These are phyloP conservation scores for Gavia stellata DNA, from an alignment of 2,113 vertebrate genomes.

Conservation along the genomic window DNA sequence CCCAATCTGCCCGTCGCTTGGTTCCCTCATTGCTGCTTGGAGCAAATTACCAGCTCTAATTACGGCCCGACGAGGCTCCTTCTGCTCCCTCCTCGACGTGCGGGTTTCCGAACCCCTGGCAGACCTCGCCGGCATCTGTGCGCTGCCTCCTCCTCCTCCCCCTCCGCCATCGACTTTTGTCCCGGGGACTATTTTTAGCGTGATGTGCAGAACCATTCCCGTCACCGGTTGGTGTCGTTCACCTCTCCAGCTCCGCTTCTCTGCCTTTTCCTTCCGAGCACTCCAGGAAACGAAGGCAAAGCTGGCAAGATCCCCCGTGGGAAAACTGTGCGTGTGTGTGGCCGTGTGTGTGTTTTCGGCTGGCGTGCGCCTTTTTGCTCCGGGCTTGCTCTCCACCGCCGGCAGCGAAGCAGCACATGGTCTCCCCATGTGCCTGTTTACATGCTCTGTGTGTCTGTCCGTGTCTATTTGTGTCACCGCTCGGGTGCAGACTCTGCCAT, in stretches of 20 bases:
- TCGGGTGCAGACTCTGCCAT: background rate
- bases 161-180: background rate
- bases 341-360: background rate
- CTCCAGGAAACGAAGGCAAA: background rate
- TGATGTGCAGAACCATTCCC: background rate
- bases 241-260: background rate
- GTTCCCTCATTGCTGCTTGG: background rate
- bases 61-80: background rate
- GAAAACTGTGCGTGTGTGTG: background rate
- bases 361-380: background rate
- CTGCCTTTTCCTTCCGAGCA: background rate
- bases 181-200: background rate
- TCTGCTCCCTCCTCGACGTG: background rate
- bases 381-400: background rate
- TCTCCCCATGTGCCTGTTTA: slow-evolving; percentile 52
- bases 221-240: background rate
- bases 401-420: slow-evolving; percentile 33
- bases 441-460: slow-evolving; percentile 41
- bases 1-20: background rate
- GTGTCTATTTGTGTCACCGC: slow-evolving; percentile 28
- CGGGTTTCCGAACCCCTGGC: background rate
- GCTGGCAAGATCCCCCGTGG: background rate
- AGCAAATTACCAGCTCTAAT: background rate
- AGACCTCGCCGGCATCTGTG: background rate
- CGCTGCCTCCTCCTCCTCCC: background rate